Evolutionary conservation across 1,140 invertebrate genomes (phyloP).

Genomic region (Bathynomus jamesi): DNA sequence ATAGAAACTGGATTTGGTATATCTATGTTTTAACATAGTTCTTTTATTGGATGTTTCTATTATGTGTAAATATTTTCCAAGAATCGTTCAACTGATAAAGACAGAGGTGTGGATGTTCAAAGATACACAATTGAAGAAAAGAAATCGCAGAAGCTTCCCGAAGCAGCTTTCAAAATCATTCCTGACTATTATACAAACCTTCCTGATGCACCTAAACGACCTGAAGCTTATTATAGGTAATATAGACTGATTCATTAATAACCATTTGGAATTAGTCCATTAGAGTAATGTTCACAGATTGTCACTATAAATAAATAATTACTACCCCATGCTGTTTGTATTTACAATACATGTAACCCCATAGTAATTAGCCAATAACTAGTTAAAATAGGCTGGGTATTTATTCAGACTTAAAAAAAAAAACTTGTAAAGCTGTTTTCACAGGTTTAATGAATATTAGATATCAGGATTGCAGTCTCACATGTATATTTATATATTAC

Average conservation of each 20-base stretch:
- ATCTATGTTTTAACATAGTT: too few relatives aligned
- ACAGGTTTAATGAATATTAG: too few relatives aligned
- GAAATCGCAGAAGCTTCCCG: constrained; percentile 53
- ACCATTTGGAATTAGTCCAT: constrained; percentile 1
- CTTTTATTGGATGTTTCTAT: too few relatives aligned
- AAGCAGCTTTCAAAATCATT: constrained; percentile 70
- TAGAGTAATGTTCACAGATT: background rate
- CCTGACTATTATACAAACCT: constrained; percentile 59
- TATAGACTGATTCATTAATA: background rate
- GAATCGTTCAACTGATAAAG: background rate
- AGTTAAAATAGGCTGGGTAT: too few relatives aligned
- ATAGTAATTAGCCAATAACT: background rate
- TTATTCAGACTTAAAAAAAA: too few relatives aligned
- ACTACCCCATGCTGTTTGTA: too few relatives aligned
- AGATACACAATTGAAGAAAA: constrained; percentile 38
- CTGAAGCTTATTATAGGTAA: constrained; percentile 63
- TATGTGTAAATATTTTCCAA: too few relatives aligned
- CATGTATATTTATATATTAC: too few relatives aligned
- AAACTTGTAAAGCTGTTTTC: too few relatives aligned
- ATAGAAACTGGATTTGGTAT: too few relatives aligned
- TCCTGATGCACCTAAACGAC: constrained; percentile 66
- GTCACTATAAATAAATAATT: too few relatives aligned
- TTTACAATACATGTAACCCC: background rate
- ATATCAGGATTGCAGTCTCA: too few relatives aligned
- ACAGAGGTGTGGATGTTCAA: constrained; percentile 35